These are phyloP conservation scores for Sisyra terminalis DNA, from an alignment of 2,888 invertebrate species.

Conservation along the genomic window DNA sequence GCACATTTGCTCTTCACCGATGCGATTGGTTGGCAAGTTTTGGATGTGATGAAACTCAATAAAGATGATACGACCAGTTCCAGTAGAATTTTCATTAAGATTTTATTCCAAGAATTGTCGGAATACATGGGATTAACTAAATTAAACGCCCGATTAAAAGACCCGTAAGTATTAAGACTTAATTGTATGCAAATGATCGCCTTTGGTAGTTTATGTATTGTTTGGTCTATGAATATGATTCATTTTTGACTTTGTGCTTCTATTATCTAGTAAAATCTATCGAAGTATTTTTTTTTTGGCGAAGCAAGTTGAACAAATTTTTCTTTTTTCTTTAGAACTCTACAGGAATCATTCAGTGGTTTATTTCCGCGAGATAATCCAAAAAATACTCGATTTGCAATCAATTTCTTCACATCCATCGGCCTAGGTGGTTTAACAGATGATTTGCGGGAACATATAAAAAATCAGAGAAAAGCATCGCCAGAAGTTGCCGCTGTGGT, in stretches of 20 bases:
- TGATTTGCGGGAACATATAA: constrained; percentile 76
- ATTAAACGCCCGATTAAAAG: constrained; percentile 77
- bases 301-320: no score
- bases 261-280: no score
- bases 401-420: constrained; percentile 94
- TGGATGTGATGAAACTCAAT: constrained; percentile 77
- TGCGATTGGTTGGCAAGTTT: constrained; percentile 90
- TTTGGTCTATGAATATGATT: not conserved
- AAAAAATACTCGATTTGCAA: constrained; percentile 90
- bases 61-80: constrained; percentile 97
- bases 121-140: constrained; percentile 93
- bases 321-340: constrained; percentile 41
- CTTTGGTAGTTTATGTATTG: not conserved
- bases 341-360: constrained; percentile 75
- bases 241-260: no score
- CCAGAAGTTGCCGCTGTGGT: constrained; percentile 23
- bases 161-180: constrained; percentile 80
- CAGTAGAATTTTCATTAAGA: constrained; percentile 94
- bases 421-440: constrained; percentile 94
- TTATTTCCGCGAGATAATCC: constrained; percentile 93
- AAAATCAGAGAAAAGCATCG: constrained; percentile 38
- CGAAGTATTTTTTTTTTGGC: no score
- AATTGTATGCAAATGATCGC: no score
- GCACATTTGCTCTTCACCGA: constrained; percentile 92
- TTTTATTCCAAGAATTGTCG: constrained; percentile 88